A percentile compares a stretch with the other conserved stretches of the same genome.
Evolutionary conservation across 2,797 vertebrate species (phyloP).

Genomic region (Lemur catta): DNA sequence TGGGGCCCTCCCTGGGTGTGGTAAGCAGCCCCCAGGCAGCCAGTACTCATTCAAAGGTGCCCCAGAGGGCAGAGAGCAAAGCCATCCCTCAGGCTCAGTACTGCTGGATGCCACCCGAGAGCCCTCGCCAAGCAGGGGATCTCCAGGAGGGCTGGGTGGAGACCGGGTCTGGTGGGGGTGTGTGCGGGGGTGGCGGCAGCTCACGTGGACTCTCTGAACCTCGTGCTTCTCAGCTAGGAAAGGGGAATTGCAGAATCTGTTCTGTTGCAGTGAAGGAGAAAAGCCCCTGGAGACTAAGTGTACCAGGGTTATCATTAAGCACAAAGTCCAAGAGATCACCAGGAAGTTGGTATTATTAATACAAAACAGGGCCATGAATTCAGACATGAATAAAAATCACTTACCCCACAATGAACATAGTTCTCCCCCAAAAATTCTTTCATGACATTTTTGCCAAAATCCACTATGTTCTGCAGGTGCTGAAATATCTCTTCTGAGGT

Average conservation of each 20-base stretch:
- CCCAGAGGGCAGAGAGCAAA: not conserved
- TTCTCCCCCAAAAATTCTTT: conserved; percentile 95
- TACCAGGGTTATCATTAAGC: not conserved
- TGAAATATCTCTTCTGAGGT: conserved; percentile 93
- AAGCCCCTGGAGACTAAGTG: not conserved
- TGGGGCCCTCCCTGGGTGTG: not conserved
- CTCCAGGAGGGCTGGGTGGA: not conserved
- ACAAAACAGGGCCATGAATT: not conserved
- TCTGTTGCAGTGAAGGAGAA: not conserved
- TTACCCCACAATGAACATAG: conserved; percentile 95
- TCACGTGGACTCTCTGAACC: not conserved
- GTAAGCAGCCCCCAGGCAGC: not conserved
- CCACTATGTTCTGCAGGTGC: conserved; percentile 95
- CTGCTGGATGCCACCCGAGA: not conserved
- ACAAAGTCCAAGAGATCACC: not conserved
- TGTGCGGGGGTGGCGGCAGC: no score
- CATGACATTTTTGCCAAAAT: conserved; percentile 97
- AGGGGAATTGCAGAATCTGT: not conserved
- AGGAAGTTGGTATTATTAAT: not conserved
- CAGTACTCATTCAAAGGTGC: not conserved
- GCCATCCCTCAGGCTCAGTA: not conserved
- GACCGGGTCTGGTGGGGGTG: no score
- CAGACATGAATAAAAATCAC: conserved; percentile 20
- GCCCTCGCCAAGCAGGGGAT: no score
- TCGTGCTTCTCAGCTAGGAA: not conserved